Base-by-base conservation (phyloP, 2,888 invertebrate species). In the Vesta saturnalis region DNA sequence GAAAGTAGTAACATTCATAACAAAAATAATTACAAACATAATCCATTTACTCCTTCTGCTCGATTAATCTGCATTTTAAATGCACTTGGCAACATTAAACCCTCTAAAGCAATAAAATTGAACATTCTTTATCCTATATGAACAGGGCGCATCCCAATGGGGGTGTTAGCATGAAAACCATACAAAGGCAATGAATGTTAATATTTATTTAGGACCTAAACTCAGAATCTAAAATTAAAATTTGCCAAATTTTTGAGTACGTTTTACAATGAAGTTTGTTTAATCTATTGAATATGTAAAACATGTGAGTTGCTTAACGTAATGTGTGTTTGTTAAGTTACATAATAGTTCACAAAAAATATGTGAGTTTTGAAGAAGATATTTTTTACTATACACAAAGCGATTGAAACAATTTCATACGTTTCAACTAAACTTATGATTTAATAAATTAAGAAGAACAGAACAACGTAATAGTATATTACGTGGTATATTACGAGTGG, bases 21-120 rank as follows among this genome's bases (percentile, higher is more conserved):
- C 21, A n/a, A 4, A 39, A 39, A 43, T 60, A 61, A 61, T 61
- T 61, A 22, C 16, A 14, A 54, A 52, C 35, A 54, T 43, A 54
- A 55, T 61, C 35, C 8, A 15, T 35, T 61, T 35, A 52, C 54
- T n/a, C 30, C 60, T 52, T 52, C 15, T 6, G 22, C 43, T 19
- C 43, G 55, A 61, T 61, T 61, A 54, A 55, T 61, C 55, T 61
- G 55, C 54, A 61, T 61, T 61, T 61, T 61, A 61, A 61, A 49
- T 52, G 60, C 49, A 49, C 30, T 60, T 60, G 60, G 60, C 60
- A 52, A 23, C 30, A 12, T 16, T 60, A 60, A 60, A 49, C 60
- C 16, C 60, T 49, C 52, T 60, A 60, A 60, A 60, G 59, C 59
- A 47, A 59, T 59, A 59, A 59, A 46, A 46, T 59, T 21, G 47